Conservation (phyloP, 1,140 invertebrate species). For the Drosophila novamexicana region DNA sequence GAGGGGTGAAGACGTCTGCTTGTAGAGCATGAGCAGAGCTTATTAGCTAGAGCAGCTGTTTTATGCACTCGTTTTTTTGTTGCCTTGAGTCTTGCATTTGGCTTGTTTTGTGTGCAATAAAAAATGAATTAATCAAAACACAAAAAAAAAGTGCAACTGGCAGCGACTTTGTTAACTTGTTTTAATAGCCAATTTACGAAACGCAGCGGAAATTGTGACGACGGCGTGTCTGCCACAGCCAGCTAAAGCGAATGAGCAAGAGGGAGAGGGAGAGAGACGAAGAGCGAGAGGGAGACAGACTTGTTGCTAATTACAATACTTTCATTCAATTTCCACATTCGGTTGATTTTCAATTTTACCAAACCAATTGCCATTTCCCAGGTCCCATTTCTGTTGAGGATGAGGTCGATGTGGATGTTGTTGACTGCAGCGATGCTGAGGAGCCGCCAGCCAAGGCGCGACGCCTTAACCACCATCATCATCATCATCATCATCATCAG, state of each 20-base stretch:
- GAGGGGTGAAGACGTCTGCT: background rate
- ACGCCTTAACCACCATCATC: slow-evolving; percentile 67
- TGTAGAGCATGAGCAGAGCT: slow-evolving; percentile 3
- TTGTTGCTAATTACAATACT: background rate
- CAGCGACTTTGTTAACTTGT: slow-evolving; percentile 30
- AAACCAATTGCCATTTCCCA: slow-evolving; percentile 45
- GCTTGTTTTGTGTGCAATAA: background rate
- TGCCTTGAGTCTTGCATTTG: background rate
- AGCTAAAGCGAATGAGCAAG: slow-evolving; percentile 4
- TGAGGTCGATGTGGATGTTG: slow-evolving; percentile 86
- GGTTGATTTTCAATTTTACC: slow-evolving; percentile 55
- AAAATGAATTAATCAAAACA: background rate
- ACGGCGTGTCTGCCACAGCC: slow-evolving; percentile 55
- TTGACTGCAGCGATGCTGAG: slow-evolving; percentile 85
- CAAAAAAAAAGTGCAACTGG: slow-evolving; percentile 49
- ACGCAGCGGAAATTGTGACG: slow-evolving; percentile 67
- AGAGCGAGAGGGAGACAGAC: background rate
- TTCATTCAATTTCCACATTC: slow-evolving; percentile 35
- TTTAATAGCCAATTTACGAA: slow-evolving; percentile 30
- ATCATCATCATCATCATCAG: slow-evolving; percentile 58
- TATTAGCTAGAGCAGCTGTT: background rate
- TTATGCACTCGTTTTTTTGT: background rate
- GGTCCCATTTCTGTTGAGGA: slow-evolving; percentile 85
- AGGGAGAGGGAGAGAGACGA: slow-evolving; percentile 4
- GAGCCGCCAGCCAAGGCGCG: slow-evolving; percentile 77